Evolutionary conservation across 1,140 invertebrate species (phyloP).

Genomic region (Dendroctonus valens): DNA sequence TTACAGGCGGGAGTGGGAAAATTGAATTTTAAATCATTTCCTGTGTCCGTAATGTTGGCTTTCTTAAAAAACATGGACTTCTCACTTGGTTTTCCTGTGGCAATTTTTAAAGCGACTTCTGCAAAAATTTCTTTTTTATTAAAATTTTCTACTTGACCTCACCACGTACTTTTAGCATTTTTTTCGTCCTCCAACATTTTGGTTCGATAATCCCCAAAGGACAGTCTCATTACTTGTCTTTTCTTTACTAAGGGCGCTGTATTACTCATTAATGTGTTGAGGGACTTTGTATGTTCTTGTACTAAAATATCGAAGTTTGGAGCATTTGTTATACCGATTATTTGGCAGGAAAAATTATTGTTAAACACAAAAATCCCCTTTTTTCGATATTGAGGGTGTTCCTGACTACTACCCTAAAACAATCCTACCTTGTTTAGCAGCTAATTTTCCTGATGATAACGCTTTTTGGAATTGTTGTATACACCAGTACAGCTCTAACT

Average conservation of each 20-base stretch:
- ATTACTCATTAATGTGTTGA: slow-evolving; percentile 66
- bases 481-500: slow-evolving; percentile 73
- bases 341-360: neutral
- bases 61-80: slow-evolving; percentile 61
- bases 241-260: slow-evolving; percentile 66
- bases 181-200: slow-evolving; percentile 75
- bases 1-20: slow-evolving; percentile 39
- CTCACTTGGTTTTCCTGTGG: slow-evolving; percentile 43
- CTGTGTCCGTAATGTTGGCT: slow-evolving; percentile 41
- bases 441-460: slow-evolving; percentile 60
- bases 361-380: neutral
- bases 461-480: slow-evolving; percentile 66
- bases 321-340: neutral
- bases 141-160: slow-evolving; percentile 1
- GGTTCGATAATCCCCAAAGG: slow-evolving; percentile 70
- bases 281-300: slow-evolving; percentile 60
- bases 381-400: neutral
- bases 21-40: slow-evolving; percentile 51
- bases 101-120: slow-evolving; percentile 51
- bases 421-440: slow-evolving; percentile 59
- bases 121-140: slow-evolving; percentile 9
- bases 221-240: slow-evolving; percentile 68
- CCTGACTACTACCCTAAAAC: neutral
- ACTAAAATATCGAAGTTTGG: slow-evolving; percentile 49
- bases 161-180: slow-evolving; percentile 54